phyloP scores from a whole-genome alignment of 2,113 vertebrate genomes.

The Cryptoleucopteryx plumbea region DNA sequence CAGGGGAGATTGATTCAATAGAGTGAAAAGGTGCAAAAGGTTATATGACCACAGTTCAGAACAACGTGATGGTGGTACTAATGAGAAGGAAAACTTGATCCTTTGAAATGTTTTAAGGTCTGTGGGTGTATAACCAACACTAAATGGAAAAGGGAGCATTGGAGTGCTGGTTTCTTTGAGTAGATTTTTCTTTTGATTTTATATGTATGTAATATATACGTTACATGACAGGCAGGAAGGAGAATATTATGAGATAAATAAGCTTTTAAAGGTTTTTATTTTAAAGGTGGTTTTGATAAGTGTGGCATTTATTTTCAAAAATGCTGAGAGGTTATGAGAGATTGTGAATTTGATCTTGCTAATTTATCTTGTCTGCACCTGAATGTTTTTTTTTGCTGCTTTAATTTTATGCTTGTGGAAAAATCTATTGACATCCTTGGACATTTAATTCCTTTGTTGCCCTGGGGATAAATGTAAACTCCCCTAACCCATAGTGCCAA shows the following conservation, averaged over 20 bases:
- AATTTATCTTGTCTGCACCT: slow-evolving; percentile 20
- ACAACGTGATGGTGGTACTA: not conserved
- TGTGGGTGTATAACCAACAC: not conserved
- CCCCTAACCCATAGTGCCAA: not conserved
- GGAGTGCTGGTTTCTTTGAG: not conserved
- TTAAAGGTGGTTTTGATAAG: slow-evolving; percentile 40
- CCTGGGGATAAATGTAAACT: not conserved
- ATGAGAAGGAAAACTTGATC: not conserved
- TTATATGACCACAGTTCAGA: not conserved
- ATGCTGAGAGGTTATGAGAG: not conserved
- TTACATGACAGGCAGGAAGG: not conserved
- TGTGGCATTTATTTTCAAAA: slow-evolving; percentile 4
- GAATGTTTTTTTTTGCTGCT: not conserved
- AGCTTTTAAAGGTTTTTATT: slow-evolving; percentile 37
- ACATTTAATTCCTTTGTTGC: not conserved
- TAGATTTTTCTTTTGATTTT: slow-evolving; percentile 42
- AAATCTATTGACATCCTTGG: not conserved
- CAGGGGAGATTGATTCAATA: slow-evolving; percentile 41
- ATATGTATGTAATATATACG: not conserved
- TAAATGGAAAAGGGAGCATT: not conserved
- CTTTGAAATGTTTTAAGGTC: not conserved
- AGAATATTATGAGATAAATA: not conserved
- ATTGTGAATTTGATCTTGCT: not conserved
- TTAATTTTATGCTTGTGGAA: not conserved
- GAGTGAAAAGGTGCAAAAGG: slow-evolving; percentile 44